Conservation (phyloP, 2,113 vertebrate species). For the Physeter macrocephalus region DNA sequence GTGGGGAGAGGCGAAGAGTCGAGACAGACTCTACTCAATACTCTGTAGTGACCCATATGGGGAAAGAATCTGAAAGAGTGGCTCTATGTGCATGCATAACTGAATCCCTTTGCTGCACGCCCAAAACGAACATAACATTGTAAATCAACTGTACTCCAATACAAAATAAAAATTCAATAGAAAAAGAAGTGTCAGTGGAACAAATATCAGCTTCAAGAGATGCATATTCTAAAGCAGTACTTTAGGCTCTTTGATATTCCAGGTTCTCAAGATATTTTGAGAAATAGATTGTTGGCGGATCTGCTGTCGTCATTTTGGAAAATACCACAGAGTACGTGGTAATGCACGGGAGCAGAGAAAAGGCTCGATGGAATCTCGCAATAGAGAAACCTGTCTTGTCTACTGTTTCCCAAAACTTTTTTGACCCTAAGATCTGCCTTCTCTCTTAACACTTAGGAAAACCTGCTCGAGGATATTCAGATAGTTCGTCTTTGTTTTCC, state of each 20-base stretch:
- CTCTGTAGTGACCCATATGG: fast-evolving
- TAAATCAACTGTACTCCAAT: background rate
- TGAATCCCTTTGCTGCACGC: background rate
- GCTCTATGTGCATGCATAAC: background rate
- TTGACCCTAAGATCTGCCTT: background rate
- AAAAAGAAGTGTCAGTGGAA: no score
- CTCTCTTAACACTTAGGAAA: background rate
- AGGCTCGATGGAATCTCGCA: background rate
- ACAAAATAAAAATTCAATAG: background rate
- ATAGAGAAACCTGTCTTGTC: background rate
- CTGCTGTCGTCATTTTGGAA: background rate
- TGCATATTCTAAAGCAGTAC: background rate
- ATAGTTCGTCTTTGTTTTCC: background rate
- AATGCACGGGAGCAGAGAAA: background rate
- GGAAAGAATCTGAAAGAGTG: background rate
- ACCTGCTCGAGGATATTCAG: background rate
- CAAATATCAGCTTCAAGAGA: background rate
- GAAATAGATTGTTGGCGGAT: background rate
- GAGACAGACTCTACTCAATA: background rate
- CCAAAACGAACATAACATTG: background rate
- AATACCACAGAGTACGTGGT: fast-evolving
- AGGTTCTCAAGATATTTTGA: background rate
- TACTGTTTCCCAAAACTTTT: background rate
- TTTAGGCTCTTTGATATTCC: background rate
- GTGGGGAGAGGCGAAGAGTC: fast-evolving